Percentiles rank a stretch among this genome's conserved stretches.
Evolutionary conservation across 2,888 invertebrate genomes (phyloP).

Genomic region (Trachelus tabidus): DNA sequence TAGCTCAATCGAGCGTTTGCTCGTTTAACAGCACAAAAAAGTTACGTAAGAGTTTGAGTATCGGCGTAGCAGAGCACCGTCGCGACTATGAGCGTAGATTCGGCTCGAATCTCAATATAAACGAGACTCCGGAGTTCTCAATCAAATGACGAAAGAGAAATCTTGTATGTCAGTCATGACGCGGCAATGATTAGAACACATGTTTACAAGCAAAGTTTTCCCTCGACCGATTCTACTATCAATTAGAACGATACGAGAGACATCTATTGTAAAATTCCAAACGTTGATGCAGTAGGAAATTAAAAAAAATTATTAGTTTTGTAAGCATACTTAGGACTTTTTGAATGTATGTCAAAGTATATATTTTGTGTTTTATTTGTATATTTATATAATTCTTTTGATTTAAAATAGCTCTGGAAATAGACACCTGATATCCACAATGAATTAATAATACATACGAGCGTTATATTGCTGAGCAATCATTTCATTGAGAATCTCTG

Average conservation of each 20-base stretch:
- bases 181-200: not conserved
- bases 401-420: not conserved
- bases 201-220: not conserved
- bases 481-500: not conserved
- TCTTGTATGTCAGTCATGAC: not conserved
- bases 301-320: not conserved
- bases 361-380: not conserved
- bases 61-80: not conserved
- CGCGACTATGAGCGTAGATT: not conserved
- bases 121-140: not conserved
- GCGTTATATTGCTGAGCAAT: not conserved
- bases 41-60: not conserved
- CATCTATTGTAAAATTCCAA: not conserved
- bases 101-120: not conserved
- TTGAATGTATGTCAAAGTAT: not conserved
- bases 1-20: not conserved
- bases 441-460: not conserved
- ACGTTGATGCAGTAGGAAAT: not conserved
- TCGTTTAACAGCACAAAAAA: not conserved
- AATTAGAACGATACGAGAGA: not conserved
- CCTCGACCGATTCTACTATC: not conserved
- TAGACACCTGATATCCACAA: not conserved
- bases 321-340: not conserved
- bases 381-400: not conserved
- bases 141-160: not conserved